These are phyloP conservation scores for Ormyrus labotus DNA, from an alignment of 2,888 invertebrate genomes.

Conservation along the genomic window DNA sequence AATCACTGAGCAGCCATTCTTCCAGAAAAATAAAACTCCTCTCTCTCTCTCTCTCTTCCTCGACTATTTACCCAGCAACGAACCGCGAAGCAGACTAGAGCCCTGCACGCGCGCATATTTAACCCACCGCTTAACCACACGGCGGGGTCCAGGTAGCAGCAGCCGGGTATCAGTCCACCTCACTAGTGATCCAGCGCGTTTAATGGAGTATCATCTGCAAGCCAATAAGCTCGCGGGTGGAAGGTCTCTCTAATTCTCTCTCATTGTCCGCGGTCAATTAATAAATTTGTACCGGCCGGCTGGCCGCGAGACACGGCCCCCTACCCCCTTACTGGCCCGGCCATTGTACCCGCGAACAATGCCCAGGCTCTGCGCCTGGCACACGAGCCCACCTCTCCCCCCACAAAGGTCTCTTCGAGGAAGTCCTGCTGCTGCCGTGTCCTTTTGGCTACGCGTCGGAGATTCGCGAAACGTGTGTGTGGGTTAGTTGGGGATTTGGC, in stretches of 20 bases:
- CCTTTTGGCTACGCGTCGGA: too few species aligned
- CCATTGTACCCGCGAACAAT: conserved; percentile 43
- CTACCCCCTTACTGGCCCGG: conserved; percentile 5
- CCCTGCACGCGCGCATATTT: conserved; percentile 14
- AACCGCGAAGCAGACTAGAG: conserved; percentile 9
- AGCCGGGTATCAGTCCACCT: too few species aligned
- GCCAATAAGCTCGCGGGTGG: conserved; percentile 37
- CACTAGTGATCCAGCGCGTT: not conserved
- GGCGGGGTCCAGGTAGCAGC: not conserved
- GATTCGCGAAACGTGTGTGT: too few species aligned
- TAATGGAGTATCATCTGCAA: conserved; percentile 47
- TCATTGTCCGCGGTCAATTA: conserved; percentile 65
- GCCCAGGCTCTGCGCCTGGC: not conserved
- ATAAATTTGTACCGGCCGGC: conserved; percentile 69
- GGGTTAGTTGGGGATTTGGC: too few species aligned
- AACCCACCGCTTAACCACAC: conserved; percentile 13
- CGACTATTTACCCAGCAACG: not conserved
- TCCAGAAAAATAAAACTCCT: not conserved
- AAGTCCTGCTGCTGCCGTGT: too few species aligned
- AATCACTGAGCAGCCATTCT: too few species aligned
- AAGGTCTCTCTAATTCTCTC: conserved; percentile 40
- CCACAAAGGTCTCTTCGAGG: not conserved
- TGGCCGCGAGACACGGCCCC: conserved; percentile 59
- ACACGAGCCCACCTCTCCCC: not conserved
- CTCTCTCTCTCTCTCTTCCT: not conserved